phyloP scores from a whole-genome alignment of 2,113 vertebrate genomes.

The Mixornis gularis region DNA sequence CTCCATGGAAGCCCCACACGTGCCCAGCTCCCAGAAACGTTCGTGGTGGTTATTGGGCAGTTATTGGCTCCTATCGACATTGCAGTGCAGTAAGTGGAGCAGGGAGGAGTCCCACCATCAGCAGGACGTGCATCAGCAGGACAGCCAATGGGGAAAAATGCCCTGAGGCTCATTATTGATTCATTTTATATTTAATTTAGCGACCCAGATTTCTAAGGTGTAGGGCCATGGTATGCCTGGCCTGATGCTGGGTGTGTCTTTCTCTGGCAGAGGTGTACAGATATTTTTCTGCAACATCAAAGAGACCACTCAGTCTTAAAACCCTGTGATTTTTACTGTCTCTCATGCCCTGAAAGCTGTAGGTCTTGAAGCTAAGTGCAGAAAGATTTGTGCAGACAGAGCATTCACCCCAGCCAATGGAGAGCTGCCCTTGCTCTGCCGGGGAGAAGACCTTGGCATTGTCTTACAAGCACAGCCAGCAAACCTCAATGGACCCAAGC shows the following conservation, averaged over 20 bases:
- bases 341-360: background rate
- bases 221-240: background rate
- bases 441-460: background rate
- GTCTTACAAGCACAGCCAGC: background rate
- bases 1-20: background rate
- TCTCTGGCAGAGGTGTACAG: background rate
- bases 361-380: background rate
- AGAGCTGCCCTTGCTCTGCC: background rate
- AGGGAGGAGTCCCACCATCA: background rate
- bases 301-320: background rate
- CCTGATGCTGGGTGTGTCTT: background rate
- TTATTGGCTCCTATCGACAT: background rate
- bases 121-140: background rate
- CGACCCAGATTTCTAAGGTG: constrained; percentile 40
- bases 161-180: constrained; percentile 45
- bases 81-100: constrained; percentile 28
- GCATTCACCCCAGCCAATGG: background rate
- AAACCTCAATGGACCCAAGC: background rate
- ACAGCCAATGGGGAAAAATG: constrained; percentile 41
- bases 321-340: background rate
- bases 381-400: fast-evolving
- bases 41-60: background rate
- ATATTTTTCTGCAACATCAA: background rate
- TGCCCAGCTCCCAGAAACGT: fast-evolving
- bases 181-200: constrained; percentile 54